Conservation (phyloP, 2,797 vertebrate genomes). For the Galaxias olidus region DNA sequence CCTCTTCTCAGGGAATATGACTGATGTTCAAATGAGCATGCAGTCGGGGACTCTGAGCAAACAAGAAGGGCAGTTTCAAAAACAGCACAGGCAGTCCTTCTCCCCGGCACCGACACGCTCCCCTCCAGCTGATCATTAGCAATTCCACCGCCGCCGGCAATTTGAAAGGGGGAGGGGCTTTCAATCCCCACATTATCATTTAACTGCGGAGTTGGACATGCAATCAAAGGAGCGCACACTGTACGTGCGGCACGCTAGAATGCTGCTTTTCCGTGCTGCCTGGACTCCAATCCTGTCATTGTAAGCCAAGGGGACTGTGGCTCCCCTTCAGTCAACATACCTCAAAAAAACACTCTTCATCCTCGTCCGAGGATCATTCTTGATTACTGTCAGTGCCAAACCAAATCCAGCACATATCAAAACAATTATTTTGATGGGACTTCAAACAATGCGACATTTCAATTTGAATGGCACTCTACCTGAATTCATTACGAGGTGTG, state of each 20-base stretch:
- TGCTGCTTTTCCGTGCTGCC: slow-evolving; percentile 47
- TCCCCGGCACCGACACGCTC: slow-evolving; percentile 40
- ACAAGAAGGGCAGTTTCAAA: slow-evolving; percentile 41
- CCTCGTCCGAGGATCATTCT: slow-evolving; percentile 58
- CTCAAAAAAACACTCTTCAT: slow-evolving; percentile 54
- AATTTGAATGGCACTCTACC: slow-evolving; percentile 62
- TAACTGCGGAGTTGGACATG: slow-evolving; percentile 68
- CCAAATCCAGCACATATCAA: slow-evolving; percentile 66
- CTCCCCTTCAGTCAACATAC: slow-evolving; percentile 56
- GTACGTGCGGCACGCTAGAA: slow-evolving; percentile 59
- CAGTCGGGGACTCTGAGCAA: slow-evolving; percentile 23
- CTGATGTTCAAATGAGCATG: too few relatives aligned
- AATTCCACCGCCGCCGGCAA: slow-evolving; percentile 68
- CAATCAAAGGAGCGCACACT: slow-evolving; percentile 68
- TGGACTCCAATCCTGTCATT: slow-evolving; percentile 56
- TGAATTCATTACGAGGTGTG: slow-evolving; percentile 64
- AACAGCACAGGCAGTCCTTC: slow-evolving; percentile 18
- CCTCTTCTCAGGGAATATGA: too few relatives aligned
- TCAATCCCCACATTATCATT: slow-evolving; percentile 70
- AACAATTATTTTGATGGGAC: slow-evolving; percentile 76
- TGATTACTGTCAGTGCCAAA: slow-evolving; percentile 70
- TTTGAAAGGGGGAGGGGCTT: slow-evolving; percentile 44
- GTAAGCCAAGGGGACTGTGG: slow-evolving; percentile 56
- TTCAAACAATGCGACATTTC: slow-evolving; percentile 67
- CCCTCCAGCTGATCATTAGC: slow-evolving; percentile 73